These are phyloP conservation scores for Montipora cactus DNA, from an alignment of 64 coral and sea anemone genomes.

Conservation along the genomic window DNA sequence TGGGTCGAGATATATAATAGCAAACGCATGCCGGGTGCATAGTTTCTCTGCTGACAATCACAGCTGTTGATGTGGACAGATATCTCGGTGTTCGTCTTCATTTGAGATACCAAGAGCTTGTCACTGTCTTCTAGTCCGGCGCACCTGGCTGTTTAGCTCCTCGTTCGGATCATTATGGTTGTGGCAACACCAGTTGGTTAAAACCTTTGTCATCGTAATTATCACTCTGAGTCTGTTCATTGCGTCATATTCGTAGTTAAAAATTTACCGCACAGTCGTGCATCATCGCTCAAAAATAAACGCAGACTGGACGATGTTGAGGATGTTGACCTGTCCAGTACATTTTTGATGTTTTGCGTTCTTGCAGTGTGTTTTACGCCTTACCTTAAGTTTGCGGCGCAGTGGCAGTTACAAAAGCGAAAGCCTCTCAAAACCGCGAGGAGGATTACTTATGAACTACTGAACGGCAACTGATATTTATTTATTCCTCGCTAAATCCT, in stretches of 20 bases:
- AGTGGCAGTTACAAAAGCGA: not conserved
- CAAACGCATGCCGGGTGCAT: conserved; percentile 1
- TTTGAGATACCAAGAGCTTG: conserved; percentile 20
- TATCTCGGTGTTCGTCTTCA: conserved; percentile 23
- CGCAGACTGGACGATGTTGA: not conserved
- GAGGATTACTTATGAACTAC: conserved; percentile 5
- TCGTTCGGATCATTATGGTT: not conserved
- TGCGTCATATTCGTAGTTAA: conserved; percentile 10
- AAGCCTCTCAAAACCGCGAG: not conserved
- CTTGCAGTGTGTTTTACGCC: conserved; percentile 16
- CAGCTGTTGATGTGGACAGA: conserved; percentile 24
- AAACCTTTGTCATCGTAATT: conserved; percentile 3
- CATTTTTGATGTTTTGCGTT: conserved; percentile 13
- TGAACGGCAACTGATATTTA: conserved; percentile 30
- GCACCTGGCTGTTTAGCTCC: conserved; percentile 9
- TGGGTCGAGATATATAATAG: not conserved
- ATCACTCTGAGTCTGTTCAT: conserved; percentile 8
- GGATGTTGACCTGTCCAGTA: not conserved
- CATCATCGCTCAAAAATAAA: conserved; percentile 16
- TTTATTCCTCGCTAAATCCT: conserved; percentile 28
- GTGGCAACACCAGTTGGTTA: conserved; percentile 2
- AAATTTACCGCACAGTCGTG: conserved; percentile 12
- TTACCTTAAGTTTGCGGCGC: not conserved
- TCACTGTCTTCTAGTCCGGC: not conserved
- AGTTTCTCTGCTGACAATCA: conserved; percentile 30